A percentile compares a stretch with the other conserved stretches of the same genome.
Conservation (phyloP, 2,888 invertebrate genomes). For the Seira ritae region DNA sequence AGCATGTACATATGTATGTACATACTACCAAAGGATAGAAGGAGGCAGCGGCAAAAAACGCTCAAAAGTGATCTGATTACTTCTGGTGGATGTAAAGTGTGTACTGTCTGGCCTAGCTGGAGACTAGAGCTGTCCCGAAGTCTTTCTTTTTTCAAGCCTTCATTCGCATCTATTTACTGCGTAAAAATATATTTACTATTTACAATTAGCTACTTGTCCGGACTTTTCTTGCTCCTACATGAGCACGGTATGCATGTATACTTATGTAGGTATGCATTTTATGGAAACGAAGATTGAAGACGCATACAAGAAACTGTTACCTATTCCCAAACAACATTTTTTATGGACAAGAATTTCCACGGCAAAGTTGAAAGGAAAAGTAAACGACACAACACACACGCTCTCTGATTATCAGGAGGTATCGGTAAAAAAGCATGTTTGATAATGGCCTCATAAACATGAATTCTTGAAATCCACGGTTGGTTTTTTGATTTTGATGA, state of each 20-base stretch:
- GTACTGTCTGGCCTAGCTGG: conserved; percentile 62
- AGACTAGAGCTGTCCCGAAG: conserved; percentile 40
- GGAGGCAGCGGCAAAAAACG: conserved; percentile 42
- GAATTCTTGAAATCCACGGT: conserved; percentile 33
- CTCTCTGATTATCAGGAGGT: background rate
- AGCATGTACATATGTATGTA: background rate
- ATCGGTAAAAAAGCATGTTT: background rate
- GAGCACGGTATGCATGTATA: background rate
- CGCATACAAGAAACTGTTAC: background rate
- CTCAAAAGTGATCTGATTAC: conserved; percentile 67
- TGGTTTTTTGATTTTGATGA: conserved; percentile 54
- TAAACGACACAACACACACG: background rate
- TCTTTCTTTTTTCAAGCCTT: background rate
- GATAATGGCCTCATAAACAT: conserved; percentile 33
- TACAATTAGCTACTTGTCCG: conserved; percentile 8
- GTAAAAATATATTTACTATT: background rate
- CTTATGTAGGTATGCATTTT: too few species aligned
- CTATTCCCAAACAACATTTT: background rate
- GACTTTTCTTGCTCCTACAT: background rate
- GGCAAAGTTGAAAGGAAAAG: conserved; percentile 1
- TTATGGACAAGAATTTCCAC: background rate
- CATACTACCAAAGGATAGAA: background rate
- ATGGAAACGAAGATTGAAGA: background rate
- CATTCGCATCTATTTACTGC: background rate
- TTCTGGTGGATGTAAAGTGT: conserved; percentile 51